phyloP scores from a whole-genome alignment of 2,888 invertebrate species.

The Belgica antarctica region DNA sequence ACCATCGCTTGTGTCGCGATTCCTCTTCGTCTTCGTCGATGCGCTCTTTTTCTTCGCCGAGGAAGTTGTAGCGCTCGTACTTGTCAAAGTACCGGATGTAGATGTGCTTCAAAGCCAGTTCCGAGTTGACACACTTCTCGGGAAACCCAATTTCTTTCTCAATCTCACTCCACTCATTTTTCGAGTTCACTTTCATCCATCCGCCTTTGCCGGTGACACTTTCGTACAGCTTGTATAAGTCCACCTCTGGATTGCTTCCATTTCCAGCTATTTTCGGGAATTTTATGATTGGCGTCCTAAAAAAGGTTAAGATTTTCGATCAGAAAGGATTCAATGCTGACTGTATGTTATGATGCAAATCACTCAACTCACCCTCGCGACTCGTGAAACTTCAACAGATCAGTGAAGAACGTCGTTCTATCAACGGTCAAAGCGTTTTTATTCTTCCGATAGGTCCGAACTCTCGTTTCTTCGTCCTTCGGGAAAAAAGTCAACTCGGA shows the following conservation, averaged over 20 bases:
- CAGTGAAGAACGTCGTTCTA: conserved; percentile 55
- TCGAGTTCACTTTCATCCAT: conserved; percentile 78
- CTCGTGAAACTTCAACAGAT: conserved; percentile 87
- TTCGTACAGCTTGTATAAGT: conserved; percentile 86
- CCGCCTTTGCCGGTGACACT: conserved; percentile 91
- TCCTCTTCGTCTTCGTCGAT: conserved; percentile 70
- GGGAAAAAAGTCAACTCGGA: neutral
- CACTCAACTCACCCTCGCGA: conserved; percentile 75
- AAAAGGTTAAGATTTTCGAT: too few relatives aligned
- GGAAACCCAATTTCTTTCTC: conserved; percentile 74
- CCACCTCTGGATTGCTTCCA: conserved; percentile 51
- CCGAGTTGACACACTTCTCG: conserved; percentile 83
- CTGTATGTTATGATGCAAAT: conserved; percentile 7
- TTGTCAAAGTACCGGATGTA: conserved; percentile 79
- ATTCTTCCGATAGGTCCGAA: neutral
- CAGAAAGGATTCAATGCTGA: too few relatives aligned
- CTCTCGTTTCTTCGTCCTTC: conserved; percentile 20
- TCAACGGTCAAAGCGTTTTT: conserved; percentile 36
- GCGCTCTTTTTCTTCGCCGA: conserved; percentile 84
- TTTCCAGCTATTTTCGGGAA: conserved; percentile 35
- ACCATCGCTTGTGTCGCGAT: conserved; percentile 68
- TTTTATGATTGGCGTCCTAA: conserved; percentile 33
- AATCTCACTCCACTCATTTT: conserved; percentile 81
- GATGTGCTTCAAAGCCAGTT: conserved; percentile 78
- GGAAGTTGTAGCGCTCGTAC: conserved; percentile 85